These are phyloP conservation scores for Magallana nippona DNA, from an alignment of 2,888 invertebrate species.

Conservation along the genomic window DNA sequence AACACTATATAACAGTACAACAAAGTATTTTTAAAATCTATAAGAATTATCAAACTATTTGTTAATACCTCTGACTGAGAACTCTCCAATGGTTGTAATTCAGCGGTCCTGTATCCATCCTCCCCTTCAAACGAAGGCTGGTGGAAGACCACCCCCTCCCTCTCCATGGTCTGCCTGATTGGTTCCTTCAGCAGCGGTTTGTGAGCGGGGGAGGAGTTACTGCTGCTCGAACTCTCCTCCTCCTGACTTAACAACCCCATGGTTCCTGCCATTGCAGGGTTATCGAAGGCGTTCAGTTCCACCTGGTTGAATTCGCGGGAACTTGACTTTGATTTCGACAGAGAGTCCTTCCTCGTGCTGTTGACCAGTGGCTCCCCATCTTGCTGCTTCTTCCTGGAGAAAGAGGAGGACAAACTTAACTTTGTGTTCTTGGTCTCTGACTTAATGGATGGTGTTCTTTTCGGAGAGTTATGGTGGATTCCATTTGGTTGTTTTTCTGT, in stretches of 20 bases:
- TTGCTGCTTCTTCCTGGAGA: conserved; percentile 41
- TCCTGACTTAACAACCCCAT: conserved; percentile 38
- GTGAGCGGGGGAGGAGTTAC: conserved; percentile 57
- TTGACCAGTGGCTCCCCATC: conserved; percentile 49
- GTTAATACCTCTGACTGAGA: conserved; percentile 40
- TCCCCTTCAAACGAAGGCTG: conserved; percentile 6
- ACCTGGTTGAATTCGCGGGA: conserved; percentile 30
- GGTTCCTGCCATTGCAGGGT: conserved; percentile 40
- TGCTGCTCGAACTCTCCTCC: conserved; percentile 53
- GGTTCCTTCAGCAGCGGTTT: conserved; percentile 52
- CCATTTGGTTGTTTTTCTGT: conserved; percentile 22
- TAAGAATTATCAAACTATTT: too few species aligned
- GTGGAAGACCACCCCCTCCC: neutral
- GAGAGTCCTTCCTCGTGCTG: conserved; percentile 17
- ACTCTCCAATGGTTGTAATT: neutral
- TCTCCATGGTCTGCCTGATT: conserved; percentile 32
- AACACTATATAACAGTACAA: neutral
- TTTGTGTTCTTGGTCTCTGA: conserved; percentile 38
- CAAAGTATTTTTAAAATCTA: too few species aligned
- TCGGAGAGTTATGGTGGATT: neutral
- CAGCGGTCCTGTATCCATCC: conserved; percentile 10
- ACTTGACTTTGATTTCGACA: conserved; percentile 27
- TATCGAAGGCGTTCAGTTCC: conserved; percentile 64
- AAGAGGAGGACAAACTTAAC: conserved; percentile 45
- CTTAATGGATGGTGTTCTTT: conserved; percentile 36